phyloP scores from a whole-genome alignment of 2,888 invertebrate species.

The Chirona hameri region DNA sequence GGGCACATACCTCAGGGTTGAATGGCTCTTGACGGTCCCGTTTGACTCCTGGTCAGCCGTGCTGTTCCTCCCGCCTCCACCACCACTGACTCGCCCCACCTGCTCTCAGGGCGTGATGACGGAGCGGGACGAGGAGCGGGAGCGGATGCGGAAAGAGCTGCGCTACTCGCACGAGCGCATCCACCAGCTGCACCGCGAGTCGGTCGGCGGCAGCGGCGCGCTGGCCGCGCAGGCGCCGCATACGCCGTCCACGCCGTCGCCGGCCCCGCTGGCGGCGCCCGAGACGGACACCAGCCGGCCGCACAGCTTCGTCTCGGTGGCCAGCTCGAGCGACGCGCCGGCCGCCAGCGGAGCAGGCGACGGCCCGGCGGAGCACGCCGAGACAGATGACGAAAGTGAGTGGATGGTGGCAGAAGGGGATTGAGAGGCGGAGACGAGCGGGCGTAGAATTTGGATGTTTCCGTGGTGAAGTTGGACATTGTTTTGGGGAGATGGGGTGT shows the following conservation, averaged over 20 bases:
- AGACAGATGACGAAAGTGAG: slow-evolving; percentile 13
- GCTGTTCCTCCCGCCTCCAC: background rate
- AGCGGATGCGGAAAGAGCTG: slow-evolving; percentile 66
- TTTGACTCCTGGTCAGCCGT: too few relatives aligned
- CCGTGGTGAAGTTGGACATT: too few relatives aligned
- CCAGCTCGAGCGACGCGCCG: slow-evolving; percentile 32
- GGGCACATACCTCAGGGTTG: too few relatives aligned
- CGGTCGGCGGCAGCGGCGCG: slow-evolving; percentile 27
- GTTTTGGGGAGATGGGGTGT: too few relatives aligned
- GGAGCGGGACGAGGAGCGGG: slow-evolving; percentile 70
- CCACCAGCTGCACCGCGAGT: slow-evolving; percentile 44
- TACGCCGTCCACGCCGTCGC: background rate
- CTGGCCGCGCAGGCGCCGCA: slow-evolving; percentile 6
- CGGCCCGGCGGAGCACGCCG: background rate
- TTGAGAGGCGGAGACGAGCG: too few relatives aligned
- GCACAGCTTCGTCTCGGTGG: slow-evolving; percentile 38
- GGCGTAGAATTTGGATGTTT: too few relatives aligned
- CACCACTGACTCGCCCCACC: background rate
- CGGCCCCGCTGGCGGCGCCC: slow-evolving; percentile 33
- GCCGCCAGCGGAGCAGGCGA: background rate
- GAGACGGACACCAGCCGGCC: slow-evolving; percentile 36
- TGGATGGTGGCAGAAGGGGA: background rate
- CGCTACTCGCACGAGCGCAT: slow-evolving; percentile 67
- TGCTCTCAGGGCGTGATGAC: slow-evolving; percentile 61
- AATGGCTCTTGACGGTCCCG: too few relatives aligned